Conservation (phyloP, 1,140 invertebrate genomes). For the Mamestra configurata region DNA sequence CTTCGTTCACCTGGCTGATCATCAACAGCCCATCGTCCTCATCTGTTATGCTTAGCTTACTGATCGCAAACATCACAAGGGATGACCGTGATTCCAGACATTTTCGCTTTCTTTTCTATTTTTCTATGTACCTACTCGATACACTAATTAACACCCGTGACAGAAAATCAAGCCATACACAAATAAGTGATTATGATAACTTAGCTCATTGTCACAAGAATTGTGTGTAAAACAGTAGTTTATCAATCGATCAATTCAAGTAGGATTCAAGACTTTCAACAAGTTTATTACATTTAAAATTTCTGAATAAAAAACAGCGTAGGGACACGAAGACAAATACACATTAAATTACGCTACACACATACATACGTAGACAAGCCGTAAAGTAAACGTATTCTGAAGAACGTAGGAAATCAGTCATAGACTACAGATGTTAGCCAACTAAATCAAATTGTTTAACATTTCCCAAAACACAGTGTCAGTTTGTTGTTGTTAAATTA, state of each 20-base stretch:
- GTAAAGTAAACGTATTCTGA: not conserved
- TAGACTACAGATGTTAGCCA: slow-evolving; percentile 18
- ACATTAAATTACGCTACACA: slow-evolving; percentile 55
- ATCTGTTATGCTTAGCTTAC: slow-evolving; percentile 49
- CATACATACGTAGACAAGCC: slow-evolving; percentile 64
- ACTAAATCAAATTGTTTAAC: not conserved
- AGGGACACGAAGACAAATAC: slow-evolving; percentile 74
- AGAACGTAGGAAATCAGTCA: slow-evolving; percentile 35
- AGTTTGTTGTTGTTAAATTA: not conserved
- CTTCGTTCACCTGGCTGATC: slow-evolving; percentile 35
- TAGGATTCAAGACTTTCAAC: slow-evolving; percentile 37
- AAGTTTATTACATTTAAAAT: slow-evolving; percentile 55
- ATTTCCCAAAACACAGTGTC: no score
- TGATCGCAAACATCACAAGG: slow-evolving; percentile 48
- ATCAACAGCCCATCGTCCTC: slow-evolving; percentile 54
- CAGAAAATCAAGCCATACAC: slow-evolving; percentile 61
- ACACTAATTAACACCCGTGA: slow-evolving; percentile 52
- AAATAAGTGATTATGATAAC: slow-evolving; percentile 57
- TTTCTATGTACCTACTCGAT: slow-evolving; percentile 40
- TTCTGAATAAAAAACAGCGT: slow-evolving; percentile 63
- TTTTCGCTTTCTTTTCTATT: slow-evolving; percentile 57
- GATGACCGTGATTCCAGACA: slow-evolving; percentile 54
- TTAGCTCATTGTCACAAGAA: slow-evolving; percentile 58
- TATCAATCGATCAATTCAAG: slow-evolving; percentile 55
- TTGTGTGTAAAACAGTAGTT: slow-evolving; percentile 49